Evolutionary conservation across 1,140 invertebrate species (phyloP).

Genomic region (Caenorhabditis brenneri): DNA sequence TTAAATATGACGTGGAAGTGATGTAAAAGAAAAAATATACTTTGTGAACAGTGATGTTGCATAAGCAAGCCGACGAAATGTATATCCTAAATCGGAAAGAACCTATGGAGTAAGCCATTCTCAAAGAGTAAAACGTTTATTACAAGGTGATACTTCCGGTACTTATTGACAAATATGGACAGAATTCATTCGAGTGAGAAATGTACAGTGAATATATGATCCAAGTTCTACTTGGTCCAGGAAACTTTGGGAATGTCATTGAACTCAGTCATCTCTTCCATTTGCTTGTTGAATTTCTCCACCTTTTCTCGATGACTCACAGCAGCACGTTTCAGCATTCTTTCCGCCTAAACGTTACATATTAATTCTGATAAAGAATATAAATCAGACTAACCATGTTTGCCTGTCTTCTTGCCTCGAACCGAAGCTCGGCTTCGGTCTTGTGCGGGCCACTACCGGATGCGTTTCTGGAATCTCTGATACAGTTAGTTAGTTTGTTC

Average conservation of each 20-base stretch:
- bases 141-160: background rate
- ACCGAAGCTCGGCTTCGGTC: slow-evolving; percentile 68
- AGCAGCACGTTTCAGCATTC: slow-evolving; percentile 66
- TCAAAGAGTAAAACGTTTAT: background rate
- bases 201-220: background rate
- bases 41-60: no score
- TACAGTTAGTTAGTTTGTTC: background rate
- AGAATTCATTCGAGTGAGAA: background rate
- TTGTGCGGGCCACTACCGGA: slow-evolving; percentile 53
- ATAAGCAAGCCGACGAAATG: no score
- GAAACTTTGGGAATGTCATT: slow-evolving; percentile 71
- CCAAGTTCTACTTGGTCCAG: slow-evolving; percentile 62
- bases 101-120: background rate
- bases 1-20: slow-evolving; percentile 34
- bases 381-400: slow-evolving; percentile 55
- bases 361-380: background rate
- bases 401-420: slow-evolving; percentile 64
- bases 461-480: slow-evolving; percentile 61
- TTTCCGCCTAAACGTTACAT: slow-evolving; percentile 57
- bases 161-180: background rate
- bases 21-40: no score
- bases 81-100: no score
- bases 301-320: slow-evolving; percentile 68
- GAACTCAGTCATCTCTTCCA: slow-evolving; percentile 70
- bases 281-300: slow-evolving; percentile 69